A percentile compares a stretch with the other conserved stretches of the same genome.
Conservation (phyloP, 2,113 vertebrate genomes). For the Trochalopteron elliotii region DNA sequence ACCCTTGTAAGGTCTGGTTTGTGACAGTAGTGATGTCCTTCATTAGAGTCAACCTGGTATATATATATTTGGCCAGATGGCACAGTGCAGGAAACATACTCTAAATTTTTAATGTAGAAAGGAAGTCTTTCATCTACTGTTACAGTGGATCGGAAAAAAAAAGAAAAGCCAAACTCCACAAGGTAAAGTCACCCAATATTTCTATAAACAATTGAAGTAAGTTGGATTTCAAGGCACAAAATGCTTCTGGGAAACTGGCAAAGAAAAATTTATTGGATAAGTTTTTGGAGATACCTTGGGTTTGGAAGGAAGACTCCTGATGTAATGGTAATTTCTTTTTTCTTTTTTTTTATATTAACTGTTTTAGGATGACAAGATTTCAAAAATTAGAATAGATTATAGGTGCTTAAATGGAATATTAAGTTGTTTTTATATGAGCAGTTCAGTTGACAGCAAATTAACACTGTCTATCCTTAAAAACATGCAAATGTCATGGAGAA, state of each 20-base stretch:
- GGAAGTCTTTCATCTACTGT: not conserved
- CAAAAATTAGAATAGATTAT: not conserved
- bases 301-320: not conserved
- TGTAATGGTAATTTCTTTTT: not conserved
- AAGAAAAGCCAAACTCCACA: not conserved
- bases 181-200: not conserved
- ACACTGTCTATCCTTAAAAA: not conserved
- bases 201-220: not conserved
- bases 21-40: not conserved
- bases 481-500: not conserved
- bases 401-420: not conserved
- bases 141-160: not conserved
- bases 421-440: not conserved
- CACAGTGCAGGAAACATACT: not conserved
- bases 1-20: not conserved
- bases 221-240: not conserved
- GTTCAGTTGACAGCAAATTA: not conserved
- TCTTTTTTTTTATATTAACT: not conserved
- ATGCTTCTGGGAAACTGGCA: not conserved
- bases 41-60: not conserved
- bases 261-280: not conserved
- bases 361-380: not conserved
- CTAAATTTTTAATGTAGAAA: not conserved
- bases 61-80: not conserved
- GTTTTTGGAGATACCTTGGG: not conserved